Base-by-base conservation (phyloP, 2,797 vertebrate genomes). In the Anisognathus igniventris region DNA sequence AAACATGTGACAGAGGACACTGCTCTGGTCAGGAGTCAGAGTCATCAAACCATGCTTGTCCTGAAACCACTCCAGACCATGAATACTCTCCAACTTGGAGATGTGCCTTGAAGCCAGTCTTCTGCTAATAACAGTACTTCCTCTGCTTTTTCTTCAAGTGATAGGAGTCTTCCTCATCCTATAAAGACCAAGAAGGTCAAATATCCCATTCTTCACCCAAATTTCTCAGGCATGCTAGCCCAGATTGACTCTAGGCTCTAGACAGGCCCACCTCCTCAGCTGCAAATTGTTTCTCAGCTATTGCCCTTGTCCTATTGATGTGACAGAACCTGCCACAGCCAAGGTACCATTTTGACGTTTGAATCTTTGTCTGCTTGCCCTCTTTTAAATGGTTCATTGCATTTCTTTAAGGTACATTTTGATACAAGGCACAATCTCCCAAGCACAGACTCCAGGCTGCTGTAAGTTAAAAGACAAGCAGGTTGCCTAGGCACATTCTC, bases 321-420 rank as follows among this genome's bases (percentile, higher is more conserved):
- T 81, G 84, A 93, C 86, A 96, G 81, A 86, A 88, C 61, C 68
- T 65, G 51, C 89, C 81, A 62, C 1, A 23, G 62, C 61, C 82
- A 58, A 94, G 79, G 51, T 42, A 92, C 47, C 60, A 88, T 66
- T 94, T 35, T 88, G 89, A 92, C 93, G 75, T 90, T 73, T 72
- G 93, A 92, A 92, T 88, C 87, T 80, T 93, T 93, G 72, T 37
- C 88, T 90, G 70, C 37, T 90, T 94, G 62, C 87, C 85, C 82
- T 61, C 44, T 90, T 88, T 95, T 44, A 90, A 72, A 91, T 47
- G 70, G 89, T 72, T 93, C 90, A 72, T 31, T 91, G 85, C 57
- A 88, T 90, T 93, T 88, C 79, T 95, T 93, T 76, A 86, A 86
- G 62, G 75, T 33, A 85, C 33, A 39, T 90, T 91, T 85, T 89